phyloP scores from a whole-genome alignment of 2,113 vertebrate genomes.

The Butorides virescens region DNA sequence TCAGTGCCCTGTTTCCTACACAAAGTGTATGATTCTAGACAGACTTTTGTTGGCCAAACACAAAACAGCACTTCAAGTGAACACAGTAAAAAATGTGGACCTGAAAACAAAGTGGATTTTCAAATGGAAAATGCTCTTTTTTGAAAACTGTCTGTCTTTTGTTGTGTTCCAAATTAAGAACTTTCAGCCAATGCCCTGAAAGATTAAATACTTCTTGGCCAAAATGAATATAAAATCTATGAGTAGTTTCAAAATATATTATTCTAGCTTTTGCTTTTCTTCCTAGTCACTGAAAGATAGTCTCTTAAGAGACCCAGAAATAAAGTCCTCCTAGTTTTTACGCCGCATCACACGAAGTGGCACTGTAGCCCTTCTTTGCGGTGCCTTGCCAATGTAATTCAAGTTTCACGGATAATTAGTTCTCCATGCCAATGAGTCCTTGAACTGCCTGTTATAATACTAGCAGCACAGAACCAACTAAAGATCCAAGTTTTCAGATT shows the following conservation, averaged over 20 bases:
- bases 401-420: neutral
- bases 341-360: neutral
- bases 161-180: neutral
- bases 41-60: neutral
- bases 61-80: neutral
- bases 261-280: neutral
- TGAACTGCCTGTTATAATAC: neutral
- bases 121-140: neutral
- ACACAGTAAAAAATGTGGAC: neutral
- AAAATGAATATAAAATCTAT: neutral
- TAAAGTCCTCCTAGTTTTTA: neutral
- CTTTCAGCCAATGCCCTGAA: neutral
- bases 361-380: neutral
- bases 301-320: neutral
- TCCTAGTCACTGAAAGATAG: neutral
- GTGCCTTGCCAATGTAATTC: neutral
- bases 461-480: neutral
- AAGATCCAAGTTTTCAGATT: neutral
- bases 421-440: neutral
- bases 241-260: neutral
- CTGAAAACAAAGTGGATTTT: neutral
- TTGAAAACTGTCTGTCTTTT: neutral
- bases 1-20: neutral
- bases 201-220: neutral
- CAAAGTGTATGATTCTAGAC: neutral